Percentiles rank a stretch among this genome's conserved stretches.
Evolutionary conservation across 2,113 vertebrate genomes (phyloP).

Genomic region (Cyrtonyx montezumae): DNA sequence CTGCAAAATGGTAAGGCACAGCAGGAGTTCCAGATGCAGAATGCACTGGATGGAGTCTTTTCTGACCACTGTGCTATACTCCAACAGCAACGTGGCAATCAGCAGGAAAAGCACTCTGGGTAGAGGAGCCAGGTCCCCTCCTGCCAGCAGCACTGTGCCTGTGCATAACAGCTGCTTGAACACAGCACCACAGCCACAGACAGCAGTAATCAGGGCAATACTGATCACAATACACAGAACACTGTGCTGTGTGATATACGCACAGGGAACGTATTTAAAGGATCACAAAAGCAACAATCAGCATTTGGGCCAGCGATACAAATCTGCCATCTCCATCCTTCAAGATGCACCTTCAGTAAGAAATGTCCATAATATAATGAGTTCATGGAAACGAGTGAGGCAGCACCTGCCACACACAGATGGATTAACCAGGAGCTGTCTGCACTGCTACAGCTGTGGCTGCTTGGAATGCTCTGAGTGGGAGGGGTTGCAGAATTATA

Average conservation of each 20-base stretch:
- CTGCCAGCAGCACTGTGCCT: not conserved
- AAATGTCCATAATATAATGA: not conserved
- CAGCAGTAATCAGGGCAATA: not conserved
- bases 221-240: rapidly evolving
- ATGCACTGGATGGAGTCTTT: not conserved
- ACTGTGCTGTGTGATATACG: rapidly evolving
- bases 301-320: not conserved
- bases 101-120: not conserved
- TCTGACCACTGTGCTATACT: not conserved
- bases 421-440: constrained; percentile 19
- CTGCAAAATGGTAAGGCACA: not conserved
- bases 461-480: constrained; percentile 12
- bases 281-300: not conserved
- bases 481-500: constrained; percentile 12
- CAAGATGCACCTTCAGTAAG: not conserved
- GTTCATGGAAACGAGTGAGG: not conserved
- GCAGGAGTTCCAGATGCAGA: not conserved
- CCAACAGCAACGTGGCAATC: not conserved
- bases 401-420: not conserved
- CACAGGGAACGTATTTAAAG: not conserved
- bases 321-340: not conserved
- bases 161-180: too few species aligned
- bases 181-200: not conserved
- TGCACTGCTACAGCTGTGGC: not conserved
- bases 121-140: not conserved